Conservation (phyloP, 2,113 vertebrate species). For the Pollimyrus isidori region DNA sequence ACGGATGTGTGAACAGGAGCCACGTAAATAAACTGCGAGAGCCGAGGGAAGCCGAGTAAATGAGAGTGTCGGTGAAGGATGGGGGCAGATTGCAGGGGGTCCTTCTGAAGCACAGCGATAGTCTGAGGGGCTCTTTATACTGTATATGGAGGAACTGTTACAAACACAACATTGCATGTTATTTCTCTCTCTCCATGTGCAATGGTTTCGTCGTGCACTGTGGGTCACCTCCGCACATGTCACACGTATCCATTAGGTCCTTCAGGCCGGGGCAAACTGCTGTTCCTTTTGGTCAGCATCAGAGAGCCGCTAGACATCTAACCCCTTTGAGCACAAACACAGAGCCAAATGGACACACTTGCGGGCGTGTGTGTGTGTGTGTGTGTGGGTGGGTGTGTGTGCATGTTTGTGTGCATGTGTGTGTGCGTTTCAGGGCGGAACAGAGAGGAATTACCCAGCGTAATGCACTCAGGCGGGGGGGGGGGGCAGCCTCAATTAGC, state of each 20-base stretch:
- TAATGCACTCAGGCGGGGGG: conserved; percentile 47
- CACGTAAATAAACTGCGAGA: background rate
- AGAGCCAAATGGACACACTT: background rate
- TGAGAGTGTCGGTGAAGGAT: background rate
- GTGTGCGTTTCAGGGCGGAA: conserved; percentile 34
- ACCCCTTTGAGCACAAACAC: background rate
- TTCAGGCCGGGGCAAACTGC: background rate
- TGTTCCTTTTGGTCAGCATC: background rate
- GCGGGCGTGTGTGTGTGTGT: background rate
- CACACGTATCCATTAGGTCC: background rate
- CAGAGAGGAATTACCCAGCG: conserved; percentile 43
- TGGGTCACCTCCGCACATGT: background rate
- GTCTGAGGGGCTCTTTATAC: background rate
- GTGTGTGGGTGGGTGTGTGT: background rate
- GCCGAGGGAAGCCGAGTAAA: background rate
- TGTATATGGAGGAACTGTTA: background rate
- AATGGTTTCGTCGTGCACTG: background rate
- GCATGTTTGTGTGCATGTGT: background rate
- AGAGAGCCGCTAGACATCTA: background rate
- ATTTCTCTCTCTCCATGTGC: background rate
- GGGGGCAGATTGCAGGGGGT: background rate
- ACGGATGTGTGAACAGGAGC: background rate
- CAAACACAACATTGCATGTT: background rate
- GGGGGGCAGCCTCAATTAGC: conserved; percentile 65
- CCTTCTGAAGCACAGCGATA: background rate